phyloP scores from a whole-genome alignment of 2,888 invertebrate species.

The Philhelius pedissequus region DNA sequence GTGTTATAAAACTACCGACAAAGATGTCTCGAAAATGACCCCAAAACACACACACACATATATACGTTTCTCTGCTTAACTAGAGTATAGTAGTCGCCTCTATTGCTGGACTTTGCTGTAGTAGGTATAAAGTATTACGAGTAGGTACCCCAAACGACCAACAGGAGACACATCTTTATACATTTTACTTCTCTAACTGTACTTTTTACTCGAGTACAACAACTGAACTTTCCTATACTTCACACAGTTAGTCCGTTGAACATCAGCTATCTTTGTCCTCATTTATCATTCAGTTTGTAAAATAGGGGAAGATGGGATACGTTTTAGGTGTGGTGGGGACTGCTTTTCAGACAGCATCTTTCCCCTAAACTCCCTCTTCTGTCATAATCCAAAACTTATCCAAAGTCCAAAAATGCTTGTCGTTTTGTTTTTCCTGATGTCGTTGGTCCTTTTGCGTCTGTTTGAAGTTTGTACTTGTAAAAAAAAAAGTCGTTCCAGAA shows the following conservation, averaged over 20 bases:
- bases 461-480: neutral
- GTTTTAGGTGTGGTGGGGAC: neutral
- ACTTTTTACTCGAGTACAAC: conserved; percentile 44
- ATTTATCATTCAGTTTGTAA: conserved; percentile 62
- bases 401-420: conserved; percentile 56
- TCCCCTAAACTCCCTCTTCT: conserved; percentile 17
- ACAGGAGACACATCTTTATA: conserved; percentile 68
- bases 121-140: too few species aligned
- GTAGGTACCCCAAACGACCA: conserved; percentile 56
- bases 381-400: conserved; percentile 68
- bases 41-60: conserved; percentile 41
- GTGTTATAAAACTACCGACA: conserved; percentile 67
- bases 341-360: neutral
- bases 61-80: conserved; percentile 16
- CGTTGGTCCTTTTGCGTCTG: conserved; percentile 32
- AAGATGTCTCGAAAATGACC: conserved; percentile 61
- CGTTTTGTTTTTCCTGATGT: conserved; percentile 25
- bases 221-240: conserved; percentile 19
- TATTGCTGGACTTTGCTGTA: conserved; percentile 54
- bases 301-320: conserved; percentile 7
- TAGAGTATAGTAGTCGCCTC: neutral
- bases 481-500: neutral
- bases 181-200: conserved; percentile 64
- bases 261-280: conserved; percentile 60
- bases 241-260: conserved; percentile 7